Evolutionary conservation across 2,113 vertebrate genomes (phyloP).

Genomic region (Halcyon malimbica): DNA sequence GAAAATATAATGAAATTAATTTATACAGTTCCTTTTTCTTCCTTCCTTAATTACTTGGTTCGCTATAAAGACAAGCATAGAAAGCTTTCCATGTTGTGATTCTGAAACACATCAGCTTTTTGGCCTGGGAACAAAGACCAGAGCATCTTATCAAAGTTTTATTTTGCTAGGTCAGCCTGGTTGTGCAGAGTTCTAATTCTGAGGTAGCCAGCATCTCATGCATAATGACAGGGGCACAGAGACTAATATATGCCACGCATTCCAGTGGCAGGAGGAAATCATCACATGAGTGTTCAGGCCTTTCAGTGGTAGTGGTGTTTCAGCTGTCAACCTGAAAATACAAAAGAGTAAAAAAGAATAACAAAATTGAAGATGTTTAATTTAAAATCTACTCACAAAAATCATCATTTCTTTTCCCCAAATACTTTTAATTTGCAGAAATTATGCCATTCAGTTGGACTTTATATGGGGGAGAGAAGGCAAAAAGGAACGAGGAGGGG

Average conservation of each 20-base stretch:
- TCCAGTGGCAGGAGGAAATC: not conserved
- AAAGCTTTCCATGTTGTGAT: not conserved
- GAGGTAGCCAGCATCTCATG: not conserved
- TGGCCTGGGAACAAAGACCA: not conserved
- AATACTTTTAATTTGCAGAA: not conserved
- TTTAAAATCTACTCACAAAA: not conserved
- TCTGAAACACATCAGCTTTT: not conserved
- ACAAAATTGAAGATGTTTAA: not conserved
- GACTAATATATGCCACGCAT: not conserved
- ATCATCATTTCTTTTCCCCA: fast-evolving
- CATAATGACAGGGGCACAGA: not conserved
- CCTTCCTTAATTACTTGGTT: not conserved
- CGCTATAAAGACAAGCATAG: fast-evolving
- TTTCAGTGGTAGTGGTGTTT: not conserved
- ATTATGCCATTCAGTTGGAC: not conserved
- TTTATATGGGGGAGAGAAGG: not conserved
- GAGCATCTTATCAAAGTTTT: not conserved
- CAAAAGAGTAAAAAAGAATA: fast-evolving
- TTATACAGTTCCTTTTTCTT: not conserved
- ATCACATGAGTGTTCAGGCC: not conserved
- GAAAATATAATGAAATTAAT: not conserved
- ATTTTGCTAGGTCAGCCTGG: not conserved
- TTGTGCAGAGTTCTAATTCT: not conserved
- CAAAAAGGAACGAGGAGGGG: not conserved
- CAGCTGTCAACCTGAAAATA: not conserved